Percentiles rank a stretch among this genome's conserved stretches.
These are phyloP conservation scores for Gila orcuttii DNA, from an alignment of 2,113 vertebrate genomes.

Conservation along the genomic window DNA sequence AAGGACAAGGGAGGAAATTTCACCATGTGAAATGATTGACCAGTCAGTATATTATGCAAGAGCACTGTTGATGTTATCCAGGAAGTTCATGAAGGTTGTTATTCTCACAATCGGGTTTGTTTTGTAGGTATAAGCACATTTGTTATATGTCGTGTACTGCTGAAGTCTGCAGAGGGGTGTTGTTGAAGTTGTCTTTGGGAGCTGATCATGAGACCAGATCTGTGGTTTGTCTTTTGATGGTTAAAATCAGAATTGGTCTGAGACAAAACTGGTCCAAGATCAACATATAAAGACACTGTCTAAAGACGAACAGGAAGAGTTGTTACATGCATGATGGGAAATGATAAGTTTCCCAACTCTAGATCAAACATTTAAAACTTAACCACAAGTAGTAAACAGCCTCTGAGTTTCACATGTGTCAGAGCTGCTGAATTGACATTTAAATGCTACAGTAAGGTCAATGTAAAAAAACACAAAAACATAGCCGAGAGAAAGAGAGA, in stretches of 20 bases:
- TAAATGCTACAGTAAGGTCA: slow-evolving; percentile 36
- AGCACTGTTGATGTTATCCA: background rate
- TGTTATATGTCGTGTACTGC: slow-evolving; percentile 8
- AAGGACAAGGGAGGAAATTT: slow-evolving; percentile 41
- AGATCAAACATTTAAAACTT: slow-evolving; percentile 59
- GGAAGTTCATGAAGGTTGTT: background rate
- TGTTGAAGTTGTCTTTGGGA: slow-evolving; percentile 11
- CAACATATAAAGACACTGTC: slow-evolving; percentile 23
- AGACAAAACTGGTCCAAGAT: slow-evolving; percentile 37
- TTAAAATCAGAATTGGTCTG: background rate
- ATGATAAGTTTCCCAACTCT: slow-evolving; percentile 78
- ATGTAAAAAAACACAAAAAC: slow-evolving; percentile 36
- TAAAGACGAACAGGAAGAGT: slow-evolving; percentile 53
- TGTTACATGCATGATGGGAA: slow-evolving; percentile 71
- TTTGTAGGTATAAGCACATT: background rate
- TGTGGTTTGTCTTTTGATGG: slow-evolving; percentile 36
- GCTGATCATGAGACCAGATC: slow-evolving; percentile 44
- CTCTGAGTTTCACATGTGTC: slow-evolving; percentile 43
- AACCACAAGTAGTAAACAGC: slow-evolving; percentile 76
- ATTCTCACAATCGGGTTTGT: background rate
- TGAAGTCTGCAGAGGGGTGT: background rate
- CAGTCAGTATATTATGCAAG: slow-evolving; percentile 32
- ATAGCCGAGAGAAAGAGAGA: background rate
- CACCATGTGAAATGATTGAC: slow-evolving; percentile 50
- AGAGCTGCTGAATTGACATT: slow-evolving; percentile 46